Base-by-base conservation (phyloP, 2,888 invertebrate genomes). In the Orthosia incerta region DNA sequence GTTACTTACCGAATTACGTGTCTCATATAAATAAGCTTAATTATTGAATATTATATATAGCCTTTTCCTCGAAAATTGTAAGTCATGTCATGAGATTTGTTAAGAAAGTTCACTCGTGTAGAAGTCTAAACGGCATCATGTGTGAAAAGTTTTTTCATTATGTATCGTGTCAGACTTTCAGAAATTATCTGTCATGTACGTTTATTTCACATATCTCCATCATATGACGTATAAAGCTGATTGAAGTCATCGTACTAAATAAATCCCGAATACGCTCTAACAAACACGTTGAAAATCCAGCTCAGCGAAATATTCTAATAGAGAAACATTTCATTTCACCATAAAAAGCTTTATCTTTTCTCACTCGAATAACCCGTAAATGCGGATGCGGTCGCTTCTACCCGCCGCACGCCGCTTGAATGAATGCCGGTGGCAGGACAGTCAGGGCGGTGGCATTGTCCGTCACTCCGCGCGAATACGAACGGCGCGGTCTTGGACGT, bases 391-490 rank as follows among this genome's bases (percentile, higher is more conserved):
- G 90, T 87, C 83, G 88, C 84, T 86, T 82, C 85, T 85, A 88
- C 88, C 86, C 84, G 79, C 80, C 82, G 84, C 74, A 83, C 86
- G 82, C 85, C 80, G 76, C 84, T 87, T 90, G 92, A 91, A 93
- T 91, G 92, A 91, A 88, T 89, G 89, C 87, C 87, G 79, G 89
- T 92, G 92, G 91, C 92, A 86, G 90, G 86, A 83, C 90, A 95
- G 96, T 96, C 96, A 95, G 89, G 74, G 75, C 74, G 77, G 86
- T 79, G 61, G 93, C 91, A 96, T 96, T 96, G 95, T 96, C 92
- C 91, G 95, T 96, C 96, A 95, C 90, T 96, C 94, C 86, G 73
- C 70, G 76, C 79, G 81, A 78, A 81, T 84, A 85, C 87, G 87
- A 86, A 86, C 88, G 87, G 90, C 90, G 89, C 89, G 88, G 88